Evolutionary conservation across 2,113 vertebrate genomes (phyloP).

Genomic region (Rhodinocichla rosea): DNA sequence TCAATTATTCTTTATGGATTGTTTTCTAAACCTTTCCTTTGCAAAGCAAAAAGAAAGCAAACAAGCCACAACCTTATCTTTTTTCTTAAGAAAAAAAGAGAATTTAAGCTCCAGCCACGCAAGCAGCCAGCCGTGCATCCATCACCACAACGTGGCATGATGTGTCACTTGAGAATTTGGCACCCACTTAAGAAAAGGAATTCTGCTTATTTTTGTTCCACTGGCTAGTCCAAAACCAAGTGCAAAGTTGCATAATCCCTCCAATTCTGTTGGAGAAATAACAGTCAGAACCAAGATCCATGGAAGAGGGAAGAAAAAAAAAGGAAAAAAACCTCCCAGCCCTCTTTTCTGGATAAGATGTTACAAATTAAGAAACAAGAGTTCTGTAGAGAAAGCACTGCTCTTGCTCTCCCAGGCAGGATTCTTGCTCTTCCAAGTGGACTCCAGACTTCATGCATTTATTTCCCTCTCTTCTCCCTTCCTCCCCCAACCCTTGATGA

Average conservation of each 20-base stretch:
- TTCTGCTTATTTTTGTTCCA: constrained; percentile 61
- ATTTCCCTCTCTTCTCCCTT: background rate
- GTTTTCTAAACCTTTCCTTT: background rate
- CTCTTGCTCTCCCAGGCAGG: background rate
- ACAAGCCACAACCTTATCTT: background rate
- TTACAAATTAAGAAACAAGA: background rate
- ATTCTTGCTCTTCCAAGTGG: constrained; percentile 25
- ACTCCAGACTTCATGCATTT: constrained; percentile 17
- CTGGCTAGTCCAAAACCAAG: constrained; percentile 23
- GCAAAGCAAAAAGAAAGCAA: background rate
- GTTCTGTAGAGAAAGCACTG: background rate
- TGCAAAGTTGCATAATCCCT: constrained; percentile 54
- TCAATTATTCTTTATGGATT: background rate
- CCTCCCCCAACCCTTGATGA: background rate
- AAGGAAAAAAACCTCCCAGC: background rate
- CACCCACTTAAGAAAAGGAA: constrained; percentile 41
- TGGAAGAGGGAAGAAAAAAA: background rate
- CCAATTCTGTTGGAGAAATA: constrained; percentile 1
- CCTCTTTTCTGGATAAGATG: constrained; percentile 1
- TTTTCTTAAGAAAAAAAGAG: background rate
- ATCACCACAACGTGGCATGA: background rate
- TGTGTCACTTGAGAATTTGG: constrained; percentile 48
- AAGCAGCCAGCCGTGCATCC: constrained; percentile 6
- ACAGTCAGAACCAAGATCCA: constrained; percentile 8
- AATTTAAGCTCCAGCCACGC: background rate